Evolutionary conservation across 2,888 invertebrate genomes (phyloP), one percentile per base, ranked within the genome.

Genomic region (Lymantria monacha): DNA sequence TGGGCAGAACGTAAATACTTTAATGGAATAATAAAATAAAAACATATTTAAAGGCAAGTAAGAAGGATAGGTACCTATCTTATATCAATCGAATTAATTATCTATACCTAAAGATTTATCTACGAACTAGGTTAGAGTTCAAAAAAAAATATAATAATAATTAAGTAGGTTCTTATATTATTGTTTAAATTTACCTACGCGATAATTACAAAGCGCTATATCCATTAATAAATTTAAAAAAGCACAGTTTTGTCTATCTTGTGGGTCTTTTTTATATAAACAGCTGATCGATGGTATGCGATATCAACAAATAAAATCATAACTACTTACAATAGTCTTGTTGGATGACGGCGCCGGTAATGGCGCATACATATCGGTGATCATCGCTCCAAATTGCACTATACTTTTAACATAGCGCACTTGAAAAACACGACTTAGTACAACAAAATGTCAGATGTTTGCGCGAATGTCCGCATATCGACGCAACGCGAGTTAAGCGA

Each of bases 351-450:
- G 81, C 86, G 83, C 88, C 87, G 84, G 76, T 70, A 91, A 67
- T 63, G 90, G 87, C 84, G 87, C 83, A 69, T 91, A 91, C 89
- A 91, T 91, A 59, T 91, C 91, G 58, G 91, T 90, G 60, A 91
- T 91, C 91, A 91, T 83, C 74, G 74, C 72, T 62, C 70, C 60
- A 73, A 81, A 78, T 66, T 75, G 68, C 81, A 83, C 85, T 79
- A 70, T 70, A 72, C 72, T 61, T 63, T 69, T 69, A 72, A 68
- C 69, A 67, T 61, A 55, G 53, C 59, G 59, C 64, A 68, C 70
- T 68, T 61, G 56, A 55, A 52, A 61, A 68, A 59, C 53, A 54
- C 48, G 42, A 53, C 46, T 30, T 22, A 12, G 41, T 13, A 14
- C 1, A 57, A 60, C 63, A 61, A 59, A 55, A 57, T 56, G 59